phyloP scores from a whole-genome alignment of 37 sponge, comb jelly and placozoan species.

The Haliclona indistincta region DNA sequence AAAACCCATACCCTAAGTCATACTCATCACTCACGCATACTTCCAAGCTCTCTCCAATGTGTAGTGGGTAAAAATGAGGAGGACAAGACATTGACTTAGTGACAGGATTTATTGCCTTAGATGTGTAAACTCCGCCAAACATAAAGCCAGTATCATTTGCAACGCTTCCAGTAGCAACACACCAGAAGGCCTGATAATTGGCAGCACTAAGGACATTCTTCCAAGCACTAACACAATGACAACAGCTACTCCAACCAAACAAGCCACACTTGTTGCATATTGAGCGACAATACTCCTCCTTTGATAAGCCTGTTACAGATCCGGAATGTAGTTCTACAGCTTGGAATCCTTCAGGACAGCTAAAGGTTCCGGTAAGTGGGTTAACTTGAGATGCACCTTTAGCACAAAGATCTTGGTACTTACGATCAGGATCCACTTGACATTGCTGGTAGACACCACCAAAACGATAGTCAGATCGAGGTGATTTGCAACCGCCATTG shows the following conservation, averaged over 20 bases:
- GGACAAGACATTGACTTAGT: constrained; percentile 65
- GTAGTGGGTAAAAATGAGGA: constrained; percentile 41
- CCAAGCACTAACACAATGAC: constrained; percentile 27
- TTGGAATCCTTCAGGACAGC: constrained; percentile 47
- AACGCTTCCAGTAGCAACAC: constrained; percentile 36
- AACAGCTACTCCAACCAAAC: constrained; percentile 28
- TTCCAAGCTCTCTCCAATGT: constrained; percentile 51
- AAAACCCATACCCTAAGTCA: constrained; percentile 40
- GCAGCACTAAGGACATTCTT: constrained; percentile 16
- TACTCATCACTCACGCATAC: constrained; percentile 68
- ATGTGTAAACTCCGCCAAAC: constrained; percentile 76
- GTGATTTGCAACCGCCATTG: constrained; percentile 38
- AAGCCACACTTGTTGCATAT: constrained; percentile 31
- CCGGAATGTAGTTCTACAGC: constrained; percentile 63
- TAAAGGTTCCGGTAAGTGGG: constrained; percentile 54
- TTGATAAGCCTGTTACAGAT: constrained; percentile 12
- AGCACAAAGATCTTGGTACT: constrained; percentile 38
- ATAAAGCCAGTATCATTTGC: constrained; percentile 52
- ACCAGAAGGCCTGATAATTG: constrained; percentile 66
- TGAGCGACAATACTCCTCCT: constrained; percentile 4
- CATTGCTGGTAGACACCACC: constrained; percentile 81
- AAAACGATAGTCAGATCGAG: constrained; percentile 50
- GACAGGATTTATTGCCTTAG: constrained; percentile 57
- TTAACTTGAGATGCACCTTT: constrained; percentile 39
- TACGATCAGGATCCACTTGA: constrained; percentile 9